Conservation (phyloP, 2,797 vertebrate genomes). For the Mormyrops boulengeri region DNA sequence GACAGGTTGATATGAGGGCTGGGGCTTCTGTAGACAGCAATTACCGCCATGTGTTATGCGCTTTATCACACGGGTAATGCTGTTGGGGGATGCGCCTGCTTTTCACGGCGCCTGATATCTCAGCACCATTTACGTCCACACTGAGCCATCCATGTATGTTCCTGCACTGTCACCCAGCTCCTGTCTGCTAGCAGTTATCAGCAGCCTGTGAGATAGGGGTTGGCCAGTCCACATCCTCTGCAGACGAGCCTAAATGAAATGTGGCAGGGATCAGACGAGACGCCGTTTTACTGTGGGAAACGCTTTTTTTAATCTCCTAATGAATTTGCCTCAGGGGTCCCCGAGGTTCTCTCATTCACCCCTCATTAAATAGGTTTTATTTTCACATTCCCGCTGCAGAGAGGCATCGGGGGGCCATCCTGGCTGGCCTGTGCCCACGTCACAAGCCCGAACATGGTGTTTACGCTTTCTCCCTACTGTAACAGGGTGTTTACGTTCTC, state of each 20-base stretch:
- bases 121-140: background rate
- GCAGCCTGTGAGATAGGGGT: conserved; percentile 33
- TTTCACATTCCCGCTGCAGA: conserved; percentile 58
- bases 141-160: background rate
- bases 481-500: background rate
- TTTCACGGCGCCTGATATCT: background rate
- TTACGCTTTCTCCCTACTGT: background rate
- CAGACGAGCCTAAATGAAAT: conserved; percentile 62
- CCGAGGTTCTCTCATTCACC: conserved; percentile 64
- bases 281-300: conserved; percentile 60
- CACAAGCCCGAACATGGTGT: background rate
- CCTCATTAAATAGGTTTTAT: conserved; percentile 65
- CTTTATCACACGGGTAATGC: background rate
- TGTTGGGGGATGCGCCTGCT: background rate
- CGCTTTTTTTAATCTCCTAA: conserved; percentile 73
- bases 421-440: conserved; percentile 37
- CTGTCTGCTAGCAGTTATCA: conserved; percentile 31
- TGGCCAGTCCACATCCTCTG: conserved; percentile 49
- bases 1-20: background rate
- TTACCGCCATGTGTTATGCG: background rate
- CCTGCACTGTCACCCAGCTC: background rate
- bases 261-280: conserved; percentile 53
- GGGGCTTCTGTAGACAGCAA: background rate
- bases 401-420: conserved; percentile 52
- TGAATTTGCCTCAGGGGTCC: conserved; percentile 71